These are phyloP conservation scores for Sebastiscus tertius DNA, from an alignment of 2,797 vertebrate genomes.

Conservation along the genomic window DNA sequence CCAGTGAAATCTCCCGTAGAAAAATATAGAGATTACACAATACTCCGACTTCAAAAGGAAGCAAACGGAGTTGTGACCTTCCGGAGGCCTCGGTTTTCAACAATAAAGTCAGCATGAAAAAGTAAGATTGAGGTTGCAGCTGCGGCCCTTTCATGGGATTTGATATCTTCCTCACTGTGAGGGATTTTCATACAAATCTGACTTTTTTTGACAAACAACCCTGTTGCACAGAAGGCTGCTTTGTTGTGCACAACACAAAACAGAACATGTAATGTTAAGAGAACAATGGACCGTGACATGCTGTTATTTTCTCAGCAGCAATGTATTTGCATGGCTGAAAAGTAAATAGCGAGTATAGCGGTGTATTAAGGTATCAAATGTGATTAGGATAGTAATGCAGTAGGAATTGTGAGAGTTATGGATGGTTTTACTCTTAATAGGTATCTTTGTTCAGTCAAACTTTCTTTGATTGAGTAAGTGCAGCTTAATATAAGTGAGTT, in stretches of 20 bases:
- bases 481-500: neutral
- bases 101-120: slow-evolving; percentile 30
- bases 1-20: neutral
- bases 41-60: slow-evolving; percentile 11
- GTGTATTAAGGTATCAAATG: neutral
- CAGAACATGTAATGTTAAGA: slow-evolving; percentile 1
- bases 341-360: neutral
- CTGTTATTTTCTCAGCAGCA: neutral
- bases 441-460: neutral
- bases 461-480: neutral
- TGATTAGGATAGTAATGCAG: neutral
- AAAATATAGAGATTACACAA: slow-evolving; percentile 23
- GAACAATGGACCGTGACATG: neutral
- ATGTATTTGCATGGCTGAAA: neutral
- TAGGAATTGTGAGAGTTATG: neutral
- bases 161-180: slow-evolving; percentile 19
- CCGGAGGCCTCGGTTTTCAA: neutral
- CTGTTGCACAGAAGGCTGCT: neutral
- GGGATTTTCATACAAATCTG: slow-evolving; percentile 45
- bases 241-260: slow-evolving; percentile 13
- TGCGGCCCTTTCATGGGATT: slow-evolving; percentile 36
- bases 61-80: slow-evolving; percentile 31
- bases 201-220: slow-evolving; percentile 31
- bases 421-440: neutral
- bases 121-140: slow-evolving; percentile 17